Evolutionary conservation across 2,888 invertebrate genomes (phyloP), one percentile per base, ranked within the genome.

Genomic region (Galeopsomyia nigrocyanea): DNA sequence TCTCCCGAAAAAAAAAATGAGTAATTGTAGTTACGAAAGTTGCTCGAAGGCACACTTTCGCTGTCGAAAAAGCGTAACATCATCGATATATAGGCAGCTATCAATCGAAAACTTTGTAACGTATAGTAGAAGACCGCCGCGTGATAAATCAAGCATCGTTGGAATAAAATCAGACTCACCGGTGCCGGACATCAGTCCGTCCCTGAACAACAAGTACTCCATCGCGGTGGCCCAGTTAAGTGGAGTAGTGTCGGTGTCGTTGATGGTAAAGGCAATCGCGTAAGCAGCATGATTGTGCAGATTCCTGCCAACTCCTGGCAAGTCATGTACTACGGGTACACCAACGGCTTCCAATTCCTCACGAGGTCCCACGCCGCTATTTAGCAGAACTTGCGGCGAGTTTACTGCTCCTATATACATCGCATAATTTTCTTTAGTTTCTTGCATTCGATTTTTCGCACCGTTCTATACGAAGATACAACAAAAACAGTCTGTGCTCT

Each of bases 181-280:
- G 55, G 95, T 95, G 21, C 95, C 95, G 16, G 95, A 94, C 95
- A 96, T 95, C 0, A 95, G 89, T 2, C 95, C 95, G 84, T 96
- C 95, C 69, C 95, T 90, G 87, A 95, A 95, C 14, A 96, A 89
- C 39, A 96, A 87, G 80, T 95, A 96, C 84, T 96, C 96, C 94
- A 95, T 95, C 1, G 95, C 95, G 0, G 95, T 95, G 19, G 95
- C 95, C 95, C 95, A 95, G 87, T 95, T 95, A n/a, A 95, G 89
- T 0, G 95, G 92, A 0, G 94, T 89, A 0, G 94, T 95, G 82
- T 95, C 93, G 72, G 95, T 93, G 82, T 96, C 95, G 77, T 94
- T 94, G 65, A 95, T 92, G 75, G 91, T 90, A 88, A 95, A 96
- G 85, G 90, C 92, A 62, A 94, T 87, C 82, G 93, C 92, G 87